These are phyloP conservation scores for Discoglossus pictus DNA, from an alignment of 2,797 vertebrate species.

Conservation along the genomic window DNA sequence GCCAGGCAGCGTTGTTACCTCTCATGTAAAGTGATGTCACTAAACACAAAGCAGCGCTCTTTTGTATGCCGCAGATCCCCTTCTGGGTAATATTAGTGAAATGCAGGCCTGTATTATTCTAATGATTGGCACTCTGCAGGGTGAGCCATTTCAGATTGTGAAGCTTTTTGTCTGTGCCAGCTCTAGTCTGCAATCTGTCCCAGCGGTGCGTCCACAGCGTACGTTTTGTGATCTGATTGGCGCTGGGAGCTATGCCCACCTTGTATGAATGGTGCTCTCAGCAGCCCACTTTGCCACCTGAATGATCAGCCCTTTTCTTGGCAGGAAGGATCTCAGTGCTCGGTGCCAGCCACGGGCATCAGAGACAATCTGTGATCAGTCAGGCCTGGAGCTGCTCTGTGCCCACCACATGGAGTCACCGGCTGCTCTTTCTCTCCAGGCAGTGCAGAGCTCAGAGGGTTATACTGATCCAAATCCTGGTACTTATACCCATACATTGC, in stretches of 20 bases:
- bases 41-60: constrained; percentile 8
- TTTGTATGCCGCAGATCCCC: constrained; percentile 13
- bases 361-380: constrained; percentile 2
- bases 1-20: neutral
- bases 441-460: no score
- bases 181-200: constrained; percentile 30
- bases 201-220: constrained; percentile 25
- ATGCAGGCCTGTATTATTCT: constrained; percentile 30
- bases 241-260: neutral
- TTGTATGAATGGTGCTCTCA: constrained; percentile 2
- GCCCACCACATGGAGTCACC: no score
- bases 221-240: constrained; percentile 27
- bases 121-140: constrained; percentile 35
- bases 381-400: neutral
- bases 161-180: constrained; percentile 13
- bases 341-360: constrained; percentile 5
- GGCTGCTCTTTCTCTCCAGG: no score
- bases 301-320: neutral
- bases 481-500: no score
- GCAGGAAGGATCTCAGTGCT: neutral
- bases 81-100: constrained; percentile 44
- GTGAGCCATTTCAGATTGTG: constrained; percentile 23
- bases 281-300: neutral
- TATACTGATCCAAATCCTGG: no score
- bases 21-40: constrained; percentile 20